phyloP scores from a whole-genome alignment of 2,888 invertebrate species.

The Lasioglossum oenotherae region DNA sequence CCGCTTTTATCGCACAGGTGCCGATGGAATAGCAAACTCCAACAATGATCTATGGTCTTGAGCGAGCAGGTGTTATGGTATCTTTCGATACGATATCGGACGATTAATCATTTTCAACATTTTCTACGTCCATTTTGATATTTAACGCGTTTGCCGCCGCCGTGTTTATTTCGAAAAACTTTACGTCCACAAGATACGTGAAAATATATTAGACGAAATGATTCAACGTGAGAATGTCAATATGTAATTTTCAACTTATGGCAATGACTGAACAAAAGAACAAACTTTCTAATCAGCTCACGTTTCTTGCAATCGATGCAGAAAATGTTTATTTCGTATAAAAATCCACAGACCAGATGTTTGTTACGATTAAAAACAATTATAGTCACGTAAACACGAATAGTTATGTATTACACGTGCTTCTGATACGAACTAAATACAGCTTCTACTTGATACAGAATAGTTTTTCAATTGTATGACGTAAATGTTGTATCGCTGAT shows the following conservation, averaged over 20 bases:
- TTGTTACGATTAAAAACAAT: too few relatives aligned
- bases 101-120: not conserved
- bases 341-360: not conserved
- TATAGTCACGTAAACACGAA: too few relatives aligned
- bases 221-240: too few relatives aligned
- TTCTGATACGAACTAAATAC: too few relatives aligned
- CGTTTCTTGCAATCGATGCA: not conserved
- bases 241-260: too few relatives aligned
- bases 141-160: not conserved
- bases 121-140: not conserved
- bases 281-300: not conserved
- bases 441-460: too few relatives aligned
- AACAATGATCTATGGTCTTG: not conserved
- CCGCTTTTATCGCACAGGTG: constrained; percentile 26
- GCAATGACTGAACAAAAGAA: not conserved
- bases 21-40: not conserved
- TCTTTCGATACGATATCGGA: constrained; percentile 47
- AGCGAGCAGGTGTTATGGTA: constrained; percentile 52
- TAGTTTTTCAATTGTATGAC: not conserved
- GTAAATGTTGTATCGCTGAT: not conserved
- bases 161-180: not conserved
- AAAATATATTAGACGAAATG: not conserved
- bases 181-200: not conserved
- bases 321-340: not conserved
- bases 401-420: not conserved